Evolutionary conservation across 2,888 invertebrate species (phyloP).

Genomic region (Agriopis aurantiaria): DNA sequence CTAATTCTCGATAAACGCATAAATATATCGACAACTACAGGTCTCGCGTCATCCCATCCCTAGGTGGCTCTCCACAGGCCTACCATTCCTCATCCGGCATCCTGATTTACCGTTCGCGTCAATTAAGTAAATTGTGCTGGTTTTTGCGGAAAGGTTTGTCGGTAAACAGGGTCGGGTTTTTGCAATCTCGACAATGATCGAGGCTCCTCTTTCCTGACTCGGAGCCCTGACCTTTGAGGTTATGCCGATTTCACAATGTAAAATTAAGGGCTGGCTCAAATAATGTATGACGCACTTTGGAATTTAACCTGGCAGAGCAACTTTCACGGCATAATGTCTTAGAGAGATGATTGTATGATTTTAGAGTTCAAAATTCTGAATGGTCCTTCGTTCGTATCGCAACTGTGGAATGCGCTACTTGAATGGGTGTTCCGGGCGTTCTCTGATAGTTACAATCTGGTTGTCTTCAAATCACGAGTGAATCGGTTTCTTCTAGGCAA

Average conservation of each 20-base stretch:
- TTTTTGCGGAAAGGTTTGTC: constrained; percentile 32
- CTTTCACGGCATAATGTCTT: too few relatives aligned
- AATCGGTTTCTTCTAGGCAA: too few relatives aligned
- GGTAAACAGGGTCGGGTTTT: constrained; percentile 31
- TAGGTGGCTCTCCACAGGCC: too few relatives aligned
- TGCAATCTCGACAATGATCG: constrained; percentile 24
- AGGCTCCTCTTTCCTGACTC: constrained; percentile 13
- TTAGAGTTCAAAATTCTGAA: too few relatives aligned
- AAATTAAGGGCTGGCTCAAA: background rate
- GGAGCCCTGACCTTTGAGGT: constrained; percentile 4
- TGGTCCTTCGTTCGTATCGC: too few relatives aligned
- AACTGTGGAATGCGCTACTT: too few relatives aligned
- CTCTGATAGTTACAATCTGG: too few relatives aligned
- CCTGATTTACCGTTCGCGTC: constrained; percentile 36
- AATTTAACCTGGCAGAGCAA: too few relatives aligned
- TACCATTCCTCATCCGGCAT: constrained; percentile 31
- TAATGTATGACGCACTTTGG: background rate
- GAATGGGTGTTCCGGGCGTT: too few relatives aligned
- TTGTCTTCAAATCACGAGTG: too few relatives aligned
- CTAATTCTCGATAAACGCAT: background rate
- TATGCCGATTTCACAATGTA: background rate
- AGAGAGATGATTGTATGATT: too few relatives aligned
- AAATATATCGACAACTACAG: background rate
- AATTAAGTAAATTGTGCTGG: constrained; percentile 35
- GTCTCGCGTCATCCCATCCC: background rate